Conservation (phyloP, 2,888 invertebrate species). For the Agelastica alni region DNA sequence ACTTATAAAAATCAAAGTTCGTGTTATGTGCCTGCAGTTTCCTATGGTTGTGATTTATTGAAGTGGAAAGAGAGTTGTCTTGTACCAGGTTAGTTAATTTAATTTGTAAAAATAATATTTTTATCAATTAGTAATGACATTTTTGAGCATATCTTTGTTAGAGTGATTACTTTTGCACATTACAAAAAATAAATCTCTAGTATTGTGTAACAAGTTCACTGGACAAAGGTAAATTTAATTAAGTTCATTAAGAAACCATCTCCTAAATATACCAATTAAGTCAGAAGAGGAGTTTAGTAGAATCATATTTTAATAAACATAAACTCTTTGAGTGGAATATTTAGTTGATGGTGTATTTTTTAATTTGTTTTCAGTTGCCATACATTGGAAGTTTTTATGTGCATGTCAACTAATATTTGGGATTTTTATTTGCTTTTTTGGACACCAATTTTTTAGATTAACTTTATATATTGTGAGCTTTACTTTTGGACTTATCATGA, state of each 20-base stretch:
- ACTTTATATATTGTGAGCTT: constrained; percentile 67
- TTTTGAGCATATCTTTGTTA: too few species aligned
- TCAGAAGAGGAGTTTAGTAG: too few species aligned
- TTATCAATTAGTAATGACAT: too few species aligned
- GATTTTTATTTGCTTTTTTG: constrained; percentile 64
- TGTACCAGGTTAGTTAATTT: constrained; percentile 61
- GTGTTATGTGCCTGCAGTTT: constrained; percentile 70
- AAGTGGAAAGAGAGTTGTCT: constrained; percentile 59
- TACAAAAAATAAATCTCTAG: too few species aligned
- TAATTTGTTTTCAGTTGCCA: constrained; percentile 54
- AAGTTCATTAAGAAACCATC: too few species aligned
- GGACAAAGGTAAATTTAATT: too few species aligned
- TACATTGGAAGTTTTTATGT: constrained; percentile 59
- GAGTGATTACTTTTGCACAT: too few species aligned
- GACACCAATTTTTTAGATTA: constrained; percentile 67
- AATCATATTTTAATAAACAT: too few species aligned
- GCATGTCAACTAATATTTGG: constrained; percentile 64
- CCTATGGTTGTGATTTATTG: constrained; percentile 67
- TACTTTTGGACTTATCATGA: constrained; percentile 61
- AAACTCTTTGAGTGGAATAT: neutral
- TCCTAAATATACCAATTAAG: too few species aligned
- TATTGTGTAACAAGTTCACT: too few species aligned
- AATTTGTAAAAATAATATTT: too few species aligned
- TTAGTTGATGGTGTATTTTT: neutral
- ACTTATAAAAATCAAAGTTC: constrained; percentile 56